Evolutionary conservation across 64 coral and sea anemone genomes (phyloP), one percentile per base, ranked within the genome.

Genomic region (Cladopsammia gracilis): DNA sequence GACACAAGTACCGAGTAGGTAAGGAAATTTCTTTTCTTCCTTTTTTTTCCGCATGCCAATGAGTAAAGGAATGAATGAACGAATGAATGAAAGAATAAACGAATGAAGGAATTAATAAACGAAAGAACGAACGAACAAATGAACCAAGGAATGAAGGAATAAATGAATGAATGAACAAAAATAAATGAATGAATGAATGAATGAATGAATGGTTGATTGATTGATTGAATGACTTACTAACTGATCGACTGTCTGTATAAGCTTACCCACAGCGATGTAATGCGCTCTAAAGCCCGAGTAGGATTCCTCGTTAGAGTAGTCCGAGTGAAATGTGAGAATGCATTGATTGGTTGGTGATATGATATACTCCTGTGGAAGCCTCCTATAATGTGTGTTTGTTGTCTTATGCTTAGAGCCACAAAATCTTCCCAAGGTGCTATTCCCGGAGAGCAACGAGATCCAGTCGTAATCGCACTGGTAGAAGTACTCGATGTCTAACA

Each of bases 391-490:
- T 15, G 24, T 58, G 10, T 34, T 60, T 43, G 2, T 22, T 5
- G 18, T 22, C 49, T 93, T 96, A 7, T 24, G 49, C 56, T 76
- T 94, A 18, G 62, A 45, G 19, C 96, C 96, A 54, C 96, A 98
- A 77, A 87, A 98, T 45, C 64, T 71, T 18, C 73, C 58, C 23
- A 77, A 26, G 3, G 96, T 89, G n/a, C 47, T 91, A 43, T 98
- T 98, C 47, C 88, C 77, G 1, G 96, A 94, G 20, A 88, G 87
- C 58, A 98, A 76, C 6, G 71, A 70, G 2, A 98, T 76, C 96
- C 96, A 98, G 20, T 98, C 96, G 70, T 98, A 98, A 54, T 98
- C 96, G 48, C 96, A 98, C n/a, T 87, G 91, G 52, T 68, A 91
- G 71, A 91, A 98, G 10, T 58, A 89, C 23, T 98, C 96, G 14